Evolutionary conservation across 2,888 invertebrate species (phyloP).

Genomic region (Glomeris marginata): DNA sequence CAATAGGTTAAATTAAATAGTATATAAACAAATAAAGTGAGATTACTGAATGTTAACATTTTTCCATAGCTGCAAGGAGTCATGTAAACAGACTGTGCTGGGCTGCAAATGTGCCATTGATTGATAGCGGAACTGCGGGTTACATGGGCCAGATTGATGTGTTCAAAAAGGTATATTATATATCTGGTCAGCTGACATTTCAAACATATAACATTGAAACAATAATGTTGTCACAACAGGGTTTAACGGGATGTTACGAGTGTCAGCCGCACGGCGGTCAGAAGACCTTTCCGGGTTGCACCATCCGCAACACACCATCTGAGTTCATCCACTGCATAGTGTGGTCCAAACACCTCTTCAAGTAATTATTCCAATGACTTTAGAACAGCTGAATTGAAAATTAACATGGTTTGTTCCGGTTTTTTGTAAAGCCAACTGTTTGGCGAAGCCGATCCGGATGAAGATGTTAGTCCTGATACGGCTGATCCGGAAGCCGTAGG

Average conservation of each 20-base stretch:
- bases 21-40: not conserved
- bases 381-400: not conserved
- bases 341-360: slow-evolving; percentile 98
- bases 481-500: slow-evolving; percentile 84
- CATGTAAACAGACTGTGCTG: slow-evolving; percentile 99
- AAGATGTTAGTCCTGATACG: slow-evolving; percentile 95
- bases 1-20: not conserved
- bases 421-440: slow-evolving; percentile 65
- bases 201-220: not conserved
- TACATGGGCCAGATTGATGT: slow-evolving; percentile 71
- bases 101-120: slow-evolving; percentile 79
- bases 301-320: slow-evolving; percentile 96
- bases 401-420: not conserved
- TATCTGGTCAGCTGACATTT: too few relatives aligned
- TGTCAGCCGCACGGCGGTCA: slow-evolving; percentile 82
- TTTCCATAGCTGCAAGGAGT: slow-evolving; percentile 60
- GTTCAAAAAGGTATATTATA: slow-evolving; percentile 32
- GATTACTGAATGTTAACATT: not conserved
- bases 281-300: slow-evolving; percentile 93
- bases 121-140: slow-evolving; percentile 96
- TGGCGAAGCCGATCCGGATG: slow-evolving; percentile 90
- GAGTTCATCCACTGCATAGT: slow-evolving; percentile 99
- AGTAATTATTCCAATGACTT: slow-evolving; percentile 40
- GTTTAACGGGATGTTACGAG: slow-evolving; percentile 89
- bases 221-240: slow-evolving; percentile 31